Percentiles rank a stretch among this genome's conserved stretches.
These are phyloP conservation scores for Xerus rutilus DNA, from an alignment of 2,797 vertebrate species.

Conservation along the genomic window DNA sequence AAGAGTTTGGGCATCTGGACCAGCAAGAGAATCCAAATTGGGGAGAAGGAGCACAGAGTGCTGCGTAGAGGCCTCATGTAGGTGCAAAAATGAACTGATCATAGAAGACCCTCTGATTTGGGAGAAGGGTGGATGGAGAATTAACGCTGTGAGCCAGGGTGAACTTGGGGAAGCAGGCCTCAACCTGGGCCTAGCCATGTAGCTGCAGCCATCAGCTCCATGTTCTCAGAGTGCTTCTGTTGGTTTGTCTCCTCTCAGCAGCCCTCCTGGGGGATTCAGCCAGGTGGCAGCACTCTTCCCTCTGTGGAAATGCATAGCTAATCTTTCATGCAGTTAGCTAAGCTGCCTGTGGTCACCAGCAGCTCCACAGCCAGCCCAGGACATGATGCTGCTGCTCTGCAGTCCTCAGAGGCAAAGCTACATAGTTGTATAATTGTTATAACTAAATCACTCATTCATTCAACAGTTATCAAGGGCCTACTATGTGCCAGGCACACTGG, in stretches of 20 bases:
- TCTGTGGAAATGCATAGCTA: background rate
- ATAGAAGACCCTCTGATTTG: background rate
- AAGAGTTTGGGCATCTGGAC: background rate
- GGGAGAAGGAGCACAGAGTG: background rate
- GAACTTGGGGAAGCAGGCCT: background rate
- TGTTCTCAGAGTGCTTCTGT: background rate
- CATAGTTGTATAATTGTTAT: background rate
- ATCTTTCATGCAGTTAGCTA: background rate
- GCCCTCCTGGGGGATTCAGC: background rate
- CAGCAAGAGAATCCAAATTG: background rate
- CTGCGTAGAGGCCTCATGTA: rapidly evolving
- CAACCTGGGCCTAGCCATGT: background rate
- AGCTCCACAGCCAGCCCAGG: background rate
- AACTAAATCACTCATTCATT: background rate
- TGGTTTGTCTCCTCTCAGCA: background rate
- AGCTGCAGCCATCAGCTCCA: background rate
- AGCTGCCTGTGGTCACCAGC: background rate
- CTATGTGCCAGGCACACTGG: background rate
- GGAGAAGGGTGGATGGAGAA: background rate
- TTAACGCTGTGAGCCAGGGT: background rate
- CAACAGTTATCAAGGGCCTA: background rate
- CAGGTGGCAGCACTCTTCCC: too few species aligned
- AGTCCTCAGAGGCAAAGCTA: background rate
- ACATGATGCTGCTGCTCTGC: background rate
- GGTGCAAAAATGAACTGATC: background rate